These are phyloP conservation scores for Spea hammondii DNA, from an alignment of 2,797 vertebrate genomes.

Conservation along the genomic window DNA sequence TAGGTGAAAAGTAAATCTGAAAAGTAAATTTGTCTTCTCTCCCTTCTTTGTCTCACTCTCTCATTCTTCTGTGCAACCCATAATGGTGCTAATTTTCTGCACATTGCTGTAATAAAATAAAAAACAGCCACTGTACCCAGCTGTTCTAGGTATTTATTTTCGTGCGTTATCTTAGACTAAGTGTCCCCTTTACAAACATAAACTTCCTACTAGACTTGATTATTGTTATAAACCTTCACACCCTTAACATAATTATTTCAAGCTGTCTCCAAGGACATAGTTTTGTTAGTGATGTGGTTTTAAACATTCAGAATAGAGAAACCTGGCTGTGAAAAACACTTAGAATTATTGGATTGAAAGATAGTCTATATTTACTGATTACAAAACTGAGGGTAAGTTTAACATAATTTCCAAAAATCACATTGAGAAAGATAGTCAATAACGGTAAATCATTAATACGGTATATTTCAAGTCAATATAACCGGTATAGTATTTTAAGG, in stretches of 20 bases:
- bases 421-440: too few relatives aligned
- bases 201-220: slow-evolving; percentile 42
- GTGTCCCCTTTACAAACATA: slow-evolving; percentile 49
- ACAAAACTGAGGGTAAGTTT: too few relatives aligned
- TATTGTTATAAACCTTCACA: slow-evolving; percentile 55
- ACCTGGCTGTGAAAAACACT: too few relatives aligned
- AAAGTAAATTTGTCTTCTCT: neutral
- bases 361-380: too few relatives aligned
- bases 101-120: slow-evolving; percentile 1
- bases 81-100: slow-evolving; percentile 12
- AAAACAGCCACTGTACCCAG: slow-evolving; percentile 7
- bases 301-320: too few relatives aligned
- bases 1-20: slow-evolving; percentile 29
- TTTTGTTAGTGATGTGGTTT: slow-evolving; percentile 12
- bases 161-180: slow-evolving; percentile 37
- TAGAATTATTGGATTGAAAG: too few relatives aligned
- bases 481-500: too few relatives aligned
- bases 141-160: slow-evolving; percentile 30
- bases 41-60: neutral
- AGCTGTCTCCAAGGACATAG: slow-evolving; percentile 37
- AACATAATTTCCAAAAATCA: too few relatives aligned
- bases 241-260: slow-evolving; percentile 47
- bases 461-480: too few relatives aligned
- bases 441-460: too few relatives aligned
- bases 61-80: neutral